phyloP scores from a whole-genome alignment of 2,113 vertebrate species.

The Fulmarus glacialis region DNA sequence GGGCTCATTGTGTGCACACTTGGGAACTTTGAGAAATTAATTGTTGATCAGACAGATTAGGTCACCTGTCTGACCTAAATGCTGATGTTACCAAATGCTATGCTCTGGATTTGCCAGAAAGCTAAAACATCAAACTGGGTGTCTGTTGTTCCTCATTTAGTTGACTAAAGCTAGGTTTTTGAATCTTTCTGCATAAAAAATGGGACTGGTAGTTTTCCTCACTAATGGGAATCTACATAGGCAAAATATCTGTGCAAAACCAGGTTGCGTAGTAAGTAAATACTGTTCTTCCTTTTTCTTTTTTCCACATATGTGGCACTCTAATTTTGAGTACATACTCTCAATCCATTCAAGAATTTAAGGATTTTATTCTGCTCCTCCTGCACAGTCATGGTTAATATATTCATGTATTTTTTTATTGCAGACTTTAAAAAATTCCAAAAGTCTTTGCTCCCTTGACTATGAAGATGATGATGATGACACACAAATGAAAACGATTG shows the following conservation, averaged over 20 bases:
- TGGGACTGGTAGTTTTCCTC: background rate
- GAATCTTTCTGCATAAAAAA: background rate
- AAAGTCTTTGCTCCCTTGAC: slow-evolving; percentile 81
- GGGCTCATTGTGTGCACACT: background rate
- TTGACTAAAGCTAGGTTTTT: background rate
- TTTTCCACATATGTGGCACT: background rate
- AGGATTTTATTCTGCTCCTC: background rate
- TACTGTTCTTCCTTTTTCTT: background rate
- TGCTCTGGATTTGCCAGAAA: background rate
- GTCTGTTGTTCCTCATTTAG: background rate
- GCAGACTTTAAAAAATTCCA: slow-evolving; percentile 82
- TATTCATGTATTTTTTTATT: background rate
- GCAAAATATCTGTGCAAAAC: background rate
- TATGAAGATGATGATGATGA: slow-evolving; percentile 76
- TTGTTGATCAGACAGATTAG: background rate
- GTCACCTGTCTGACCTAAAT: background rate
- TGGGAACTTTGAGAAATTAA: background rate
- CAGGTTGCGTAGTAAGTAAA: background rate
- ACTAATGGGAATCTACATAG: background rate
- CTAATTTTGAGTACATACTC: background rate
- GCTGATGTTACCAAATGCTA: background rate
- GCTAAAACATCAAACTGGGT: background rate
- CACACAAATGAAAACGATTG: slow-evolving; percentile 72
- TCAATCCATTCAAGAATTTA: background rate
- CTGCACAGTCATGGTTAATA: background rate